Base-by-base conservation (phyloP, 2,797 vertebrate genomes). In the Mormyrops attenuatus region DNA sequence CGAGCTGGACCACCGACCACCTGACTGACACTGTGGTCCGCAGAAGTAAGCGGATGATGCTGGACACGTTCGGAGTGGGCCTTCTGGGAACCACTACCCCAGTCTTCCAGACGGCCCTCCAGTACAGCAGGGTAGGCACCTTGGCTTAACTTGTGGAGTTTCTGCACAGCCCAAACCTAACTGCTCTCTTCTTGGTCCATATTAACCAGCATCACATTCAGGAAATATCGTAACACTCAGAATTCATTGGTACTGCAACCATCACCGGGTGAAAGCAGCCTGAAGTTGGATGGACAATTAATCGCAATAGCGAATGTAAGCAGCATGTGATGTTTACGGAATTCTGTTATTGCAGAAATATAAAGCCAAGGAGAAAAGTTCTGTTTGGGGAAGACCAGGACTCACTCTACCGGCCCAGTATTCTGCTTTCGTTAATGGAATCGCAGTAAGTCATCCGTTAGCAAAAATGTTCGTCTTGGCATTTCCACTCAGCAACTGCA, bases 1-100 rank as follows among this genome's bases (percentile, higher is more conserved):
- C 97, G 0, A 94, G 95, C 86, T 92, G 98, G 89, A 96, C 91
- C 49, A 84, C 93, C 87, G 90, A 92, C 87, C 97, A 98, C 88
- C 94, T 99, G 93, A 98, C 97, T 5, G 96, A 98, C 88, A 91
- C 66, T 1, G 96, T 97, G 84, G 95, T 99, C 91, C 95, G 91
- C 89, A 96, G 97, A 92, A 98, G 98, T 94, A 99, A 99, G 91
- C 93, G 97, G 92, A 99, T 99, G 98, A 97, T 99, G 94, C 95
- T 99, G 92, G 98, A 99, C 92, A 97, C 97, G 0, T 95, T 99
- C 85, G 98, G 98, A 0, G 97, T 98, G 2, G 98, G 97, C 0
- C 93, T 98, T 77, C 93, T 98, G 87, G 98, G 98, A 89, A 97
- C 96, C 91, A 95, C 90, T 84, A 98, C 97, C 0, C 94, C 95